Evolutionary conservation across 2,888 invertebrate genomes (phyloP).

Genomic region (Eumerus sabulonum): DNA sequence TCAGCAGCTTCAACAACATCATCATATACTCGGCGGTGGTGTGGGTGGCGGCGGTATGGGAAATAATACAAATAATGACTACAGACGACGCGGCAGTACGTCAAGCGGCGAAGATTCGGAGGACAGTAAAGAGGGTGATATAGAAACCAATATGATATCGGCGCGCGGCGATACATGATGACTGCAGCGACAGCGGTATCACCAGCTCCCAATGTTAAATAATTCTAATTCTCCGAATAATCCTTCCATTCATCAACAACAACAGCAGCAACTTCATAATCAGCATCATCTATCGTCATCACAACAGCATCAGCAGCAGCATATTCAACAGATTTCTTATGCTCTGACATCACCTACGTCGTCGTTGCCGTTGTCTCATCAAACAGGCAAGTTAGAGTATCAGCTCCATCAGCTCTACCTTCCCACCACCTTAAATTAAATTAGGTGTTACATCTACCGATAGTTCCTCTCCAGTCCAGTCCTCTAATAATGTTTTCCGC

Average conservation of each 20-base stretch:
- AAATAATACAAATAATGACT: slow-evolving; percentile 69
- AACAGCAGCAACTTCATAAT: slow-evolving; percentile 35
- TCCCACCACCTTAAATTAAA: slow-evolving; percentile 46
- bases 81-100: slow-evolving; percentile 77
- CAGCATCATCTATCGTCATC: slow-evolving; percentile 72
- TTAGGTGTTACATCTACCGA: background rate
- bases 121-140: slow-evolving; percentile 79
- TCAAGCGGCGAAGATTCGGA: slow-evolving; percentile 78
- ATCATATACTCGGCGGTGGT: slow-evolving; percentile 45
- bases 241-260: slow-evolving; percentile 71
- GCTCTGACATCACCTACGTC: background rate
- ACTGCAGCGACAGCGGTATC: slow-evolving; percentile 66
- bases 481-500: too few species aligned
- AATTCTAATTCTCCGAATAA: slow-evolving; percentile 49
- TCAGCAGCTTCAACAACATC: slow-evolving; percentile 65
- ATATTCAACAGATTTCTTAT: slow-evolving; percentile 65
- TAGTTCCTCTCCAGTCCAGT: slow-evolving; percentile 1
- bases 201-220: slow-evolving; percentile 50
- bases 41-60: slow-evolving; percentile 54
- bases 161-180: slow-evolving; percentile 62
- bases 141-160: slow-evolving; percentile 72
- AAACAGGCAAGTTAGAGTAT: slow-evolving; percentile 52
- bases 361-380: slow-evolving; percentile 29
- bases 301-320: slow-evolving; percentile 69
- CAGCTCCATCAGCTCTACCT: slow-evolving; percentile 47